Evolutionary conservation across 2,888 invertebrate genomes (phyloP).

Genomic region (Dicycla oo): DNA sequence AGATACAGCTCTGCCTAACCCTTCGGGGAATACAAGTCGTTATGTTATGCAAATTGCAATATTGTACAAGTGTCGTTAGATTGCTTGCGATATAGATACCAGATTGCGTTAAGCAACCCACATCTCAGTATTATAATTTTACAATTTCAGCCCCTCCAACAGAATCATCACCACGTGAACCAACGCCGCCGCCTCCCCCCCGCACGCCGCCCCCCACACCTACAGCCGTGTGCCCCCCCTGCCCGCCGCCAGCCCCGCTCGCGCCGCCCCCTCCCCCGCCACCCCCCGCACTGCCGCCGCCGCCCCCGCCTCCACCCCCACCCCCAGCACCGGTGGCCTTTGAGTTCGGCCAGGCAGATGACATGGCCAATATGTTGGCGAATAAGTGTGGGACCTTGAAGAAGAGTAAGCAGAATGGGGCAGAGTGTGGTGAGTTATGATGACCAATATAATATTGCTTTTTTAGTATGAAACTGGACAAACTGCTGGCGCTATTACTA

Average conservation of each 20-base stretch:
- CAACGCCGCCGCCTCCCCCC: constrained; percentile 49
- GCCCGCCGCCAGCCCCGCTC: constrained; percentile 10
- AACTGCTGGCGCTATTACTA: too few species aligned
- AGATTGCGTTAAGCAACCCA: too few species aligned
- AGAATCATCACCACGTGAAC: constrained; percentile 23
- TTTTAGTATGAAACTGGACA: too few species aligned
- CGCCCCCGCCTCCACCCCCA: constrained; percentile 75
- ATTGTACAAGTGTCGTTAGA: not conserved
- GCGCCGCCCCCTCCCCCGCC: constrained; percentile 33
- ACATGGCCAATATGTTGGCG: constrained; percentile 91
- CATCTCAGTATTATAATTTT: not conserved
- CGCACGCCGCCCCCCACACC: constrained; percentile 41
- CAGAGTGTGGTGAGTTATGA: constrained; percentile 73
- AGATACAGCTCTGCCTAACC: too few species aligned
- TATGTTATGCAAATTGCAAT: too few species aligned
- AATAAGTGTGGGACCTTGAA: constrained; percentile 89
- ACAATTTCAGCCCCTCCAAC: constrained; percentile 24
- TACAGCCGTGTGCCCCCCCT: constrained; percentile 28
- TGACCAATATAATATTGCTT: too few species aligned
- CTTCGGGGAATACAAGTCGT: too few species aligned
- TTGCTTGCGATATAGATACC: not conserved
- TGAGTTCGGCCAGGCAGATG: constrained; percentile 70
- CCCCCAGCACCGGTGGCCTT: constrained; percentile 84
- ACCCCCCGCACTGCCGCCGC: constrained; percentile 61
- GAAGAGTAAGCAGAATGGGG: constrained; percentile 89